Evolutionary conservation across 2,113 vertebrate genomes (phyloP).

Genomic region (Notothenia rossii): DNA sequence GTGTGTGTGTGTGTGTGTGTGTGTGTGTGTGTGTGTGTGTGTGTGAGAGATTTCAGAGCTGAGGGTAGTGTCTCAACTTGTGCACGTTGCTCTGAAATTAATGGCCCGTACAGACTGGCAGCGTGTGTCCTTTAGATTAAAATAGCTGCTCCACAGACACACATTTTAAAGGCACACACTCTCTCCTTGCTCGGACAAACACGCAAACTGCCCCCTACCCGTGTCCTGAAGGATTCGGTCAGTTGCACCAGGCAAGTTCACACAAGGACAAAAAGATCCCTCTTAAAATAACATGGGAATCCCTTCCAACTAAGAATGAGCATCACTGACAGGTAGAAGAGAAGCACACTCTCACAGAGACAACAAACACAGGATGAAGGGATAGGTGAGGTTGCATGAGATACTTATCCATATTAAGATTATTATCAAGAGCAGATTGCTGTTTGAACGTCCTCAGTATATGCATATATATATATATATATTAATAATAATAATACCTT

Average conservation of each 20-base stretch:
- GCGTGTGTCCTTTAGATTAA: conserved; percentile 58
- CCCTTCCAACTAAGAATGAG: not conserved
- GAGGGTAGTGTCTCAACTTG: conserved; percentile 19
- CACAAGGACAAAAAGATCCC: conserved; percentile 37
- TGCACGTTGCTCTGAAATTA: conserved; percentile 47
- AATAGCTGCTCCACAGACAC: conserved; percentile 65
- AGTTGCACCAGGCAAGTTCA: not conserved
- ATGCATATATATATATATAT: too few species aligned
- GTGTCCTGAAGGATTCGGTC: conserved; percentile 35
- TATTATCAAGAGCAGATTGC: too few species aligned
- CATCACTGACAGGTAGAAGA: not conserved
- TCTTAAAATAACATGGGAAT: conserved; percentile 46
- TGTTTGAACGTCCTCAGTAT: too few species aligned
- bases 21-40: conserved; percentile 1
- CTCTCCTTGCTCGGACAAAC: not conserved
- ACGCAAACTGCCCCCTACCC: conserved; percentile 17
- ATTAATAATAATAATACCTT: too few species aligned
- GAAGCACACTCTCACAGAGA: not conserved
- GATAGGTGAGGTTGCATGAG: not conserved
- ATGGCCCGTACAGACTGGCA: conserved; percentile 34
- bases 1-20: not conserved
- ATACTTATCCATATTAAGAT: too few species aligned
- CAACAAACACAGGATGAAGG: too few species aligned
- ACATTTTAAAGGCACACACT: conserved; percentile 45
- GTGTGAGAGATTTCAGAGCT: not conserved